phyloP scores from a whole-genome alignment of 2,113 vertebrate genomes.

The Malurus melanocephalus region DNA sequence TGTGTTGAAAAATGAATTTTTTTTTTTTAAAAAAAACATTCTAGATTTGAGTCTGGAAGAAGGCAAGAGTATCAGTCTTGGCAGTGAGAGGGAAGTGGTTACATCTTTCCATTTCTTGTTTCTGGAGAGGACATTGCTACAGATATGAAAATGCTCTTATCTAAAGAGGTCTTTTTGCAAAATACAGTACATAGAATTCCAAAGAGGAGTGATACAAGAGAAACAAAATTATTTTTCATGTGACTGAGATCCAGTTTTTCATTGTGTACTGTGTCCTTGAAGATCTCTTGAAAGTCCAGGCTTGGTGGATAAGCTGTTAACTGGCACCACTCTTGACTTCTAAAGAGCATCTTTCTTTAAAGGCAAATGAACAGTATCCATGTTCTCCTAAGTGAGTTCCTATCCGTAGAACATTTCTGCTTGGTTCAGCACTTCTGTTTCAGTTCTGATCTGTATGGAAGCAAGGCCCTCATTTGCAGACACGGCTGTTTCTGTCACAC shows the following conservation, averaged over 20 bases:
- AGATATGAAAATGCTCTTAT: neutral
- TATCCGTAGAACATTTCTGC: neutral
- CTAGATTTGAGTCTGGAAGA: neutral
- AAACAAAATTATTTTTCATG: neutral
- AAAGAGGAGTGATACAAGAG: neutral
- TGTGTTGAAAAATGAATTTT: too few relatives aligned
- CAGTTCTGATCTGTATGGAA: neutral
- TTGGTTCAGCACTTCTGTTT: neutral
- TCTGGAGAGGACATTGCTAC: neutral
- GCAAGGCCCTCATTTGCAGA: neutral
- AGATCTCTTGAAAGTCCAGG: neutral
- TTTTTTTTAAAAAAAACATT: neutral
- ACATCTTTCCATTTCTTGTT: neutral
- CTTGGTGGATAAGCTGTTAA: neutral
- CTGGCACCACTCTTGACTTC: neutral
- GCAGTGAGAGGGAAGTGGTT: neutral
- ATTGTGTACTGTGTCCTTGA: neutral
- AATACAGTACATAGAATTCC: neutral
- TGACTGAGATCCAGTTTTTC: neutral
- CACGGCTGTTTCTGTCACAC: fast-evolving
- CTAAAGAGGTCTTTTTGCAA: neutral
- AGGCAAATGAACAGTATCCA: fast-evolving
- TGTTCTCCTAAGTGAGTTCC: neutral
- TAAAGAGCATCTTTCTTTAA: neutral
- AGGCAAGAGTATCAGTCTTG: neutral